phyloP scores from a whole-genome alignment of 2,113 vertebrate species.

The Python bivittatus region DNA sequence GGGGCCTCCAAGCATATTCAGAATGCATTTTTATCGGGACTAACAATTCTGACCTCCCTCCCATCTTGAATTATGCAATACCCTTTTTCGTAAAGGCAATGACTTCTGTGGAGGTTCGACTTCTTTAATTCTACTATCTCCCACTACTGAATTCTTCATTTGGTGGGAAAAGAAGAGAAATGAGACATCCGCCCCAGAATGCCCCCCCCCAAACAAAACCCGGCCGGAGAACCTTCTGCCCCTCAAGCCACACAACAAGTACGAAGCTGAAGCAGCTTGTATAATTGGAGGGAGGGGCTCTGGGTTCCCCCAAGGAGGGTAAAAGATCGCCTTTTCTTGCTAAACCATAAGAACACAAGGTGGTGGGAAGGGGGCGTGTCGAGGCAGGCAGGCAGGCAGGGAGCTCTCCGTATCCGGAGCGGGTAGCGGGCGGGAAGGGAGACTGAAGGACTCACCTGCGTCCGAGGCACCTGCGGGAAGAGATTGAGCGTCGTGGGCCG shows the following conservation, averaged over 20 bases:
- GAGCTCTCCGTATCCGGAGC: not conserved
- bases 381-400: too few relatives aligned
- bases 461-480: constrained; percentile 93
- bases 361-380: not conserved
- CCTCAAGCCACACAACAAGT: not conserved
- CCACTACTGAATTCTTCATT: not conserved
- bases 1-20: not conserved
- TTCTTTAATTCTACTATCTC: not conserved
- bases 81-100: not conserved
- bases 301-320: not conserved
- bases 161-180: not conserved
- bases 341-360: not conserved
- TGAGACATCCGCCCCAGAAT: not conserved
- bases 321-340: not conserved
- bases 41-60: not conserved
- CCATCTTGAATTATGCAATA: not conserved
- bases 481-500: constrained; percentile 96
- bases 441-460: constrained; percentile 80
- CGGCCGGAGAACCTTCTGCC: not conserved
- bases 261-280: not conserved
- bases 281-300: not conserved
- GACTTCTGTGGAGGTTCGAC: not conserved
- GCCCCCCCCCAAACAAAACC: not conserved
- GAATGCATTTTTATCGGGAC: not conserved
- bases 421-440: not conserved